These are phyloP conservation scores for Lepidurus apus DNA, from an alignment of 1,140 invertebrate genomes.

Conservation along the genomic window DNA sequence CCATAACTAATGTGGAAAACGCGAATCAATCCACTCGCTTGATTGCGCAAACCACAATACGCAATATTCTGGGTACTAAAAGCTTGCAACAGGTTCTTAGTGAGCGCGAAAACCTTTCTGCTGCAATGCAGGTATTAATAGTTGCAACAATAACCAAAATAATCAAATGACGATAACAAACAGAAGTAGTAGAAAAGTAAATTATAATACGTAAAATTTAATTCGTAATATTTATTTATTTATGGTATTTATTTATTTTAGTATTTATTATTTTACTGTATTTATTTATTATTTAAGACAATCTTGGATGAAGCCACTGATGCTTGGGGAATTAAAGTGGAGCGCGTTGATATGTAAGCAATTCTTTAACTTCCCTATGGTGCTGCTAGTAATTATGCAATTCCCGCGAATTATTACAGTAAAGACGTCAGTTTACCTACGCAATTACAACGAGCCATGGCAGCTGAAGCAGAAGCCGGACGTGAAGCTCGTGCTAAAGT, in stretches of 20 bases:
- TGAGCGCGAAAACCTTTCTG: conserved; percentile 45
- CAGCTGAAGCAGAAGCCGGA: conserved; percentile 78
- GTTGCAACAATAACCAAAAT: no score
- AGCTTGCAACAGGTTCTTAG: conserved; percentile 47
- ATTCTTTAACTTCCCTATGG: background rate
- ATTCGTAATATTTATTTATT: no score
- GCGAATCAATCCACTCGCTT: conserved; percentile 72
- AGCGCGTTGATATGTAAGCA: conserved; percentile 46
- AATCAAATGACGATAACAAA: no score
- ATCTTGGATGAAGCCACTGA: conserved; percentile 51
- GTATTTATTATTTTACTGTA: no score
- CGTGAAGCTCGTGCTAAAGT: conserved; percentile 78
- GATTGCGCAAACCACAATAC: conserved; percentile 47
- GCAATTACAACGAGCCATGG: conserved; percentile 78
- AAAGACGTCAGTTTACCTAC: conserved; percentile 82
- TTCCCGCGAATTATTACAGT: conserved; percentile 48
- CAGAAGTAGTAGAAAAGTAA: no score
- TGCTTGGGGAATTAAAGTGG: conserved; percentile 55
- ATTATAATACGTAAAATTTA: no score
- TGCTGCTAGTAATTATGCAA: background rate
- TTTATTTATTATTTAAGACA: conserved; percentile 27
- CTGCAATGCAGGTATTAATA: conserved; percentile 42
- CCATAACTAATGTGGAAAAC: conserved; percentile 94
- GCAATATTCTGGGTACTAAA: conserved; percentile 49
- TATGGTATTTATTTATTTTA: no score